Base-by-base conservation (phyloP, 2,797 vertebrate genomes). In the Peromyscus nudipes region DNA sequence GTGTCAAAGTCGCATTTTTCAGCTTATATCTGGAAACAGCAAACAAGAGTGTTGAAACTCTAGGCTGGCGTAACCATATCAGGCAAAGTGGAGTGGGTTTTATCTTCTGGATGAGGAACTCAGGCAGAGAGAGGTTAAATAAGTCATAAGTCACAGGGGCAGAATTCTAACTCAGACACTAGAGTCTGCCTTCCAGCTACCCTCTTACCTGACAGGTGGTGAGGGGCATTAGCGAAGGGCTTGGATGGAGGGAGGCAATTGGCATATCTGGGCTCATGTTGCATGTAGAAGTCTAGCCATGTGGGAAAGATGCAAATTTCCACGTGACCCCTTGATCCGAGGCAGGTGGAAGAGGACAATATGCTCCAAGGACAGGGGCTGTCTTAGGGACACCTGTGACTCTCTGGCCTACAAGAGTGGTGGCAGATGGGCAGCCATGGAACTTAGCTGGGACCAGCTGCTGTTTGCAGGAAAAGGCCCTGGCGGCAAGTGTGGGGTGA, bases 401-500 rank as follows among this genome's bases (percentile, higher is more conserved):
- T 8, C 65, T 0, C 0, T 80, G 96, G 57, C 92, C 94, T 86
- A 83, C 69, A 81, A 94, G 52, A 31, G 86, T 64, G n/a, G 80
- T 82, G 97, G 94, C 96, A 96, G 95, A 93, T 96, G 93, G 94
- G 3, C 0, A 25, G 55, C 73, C 0, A 0, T 43, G 13, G 84
- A 31, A 80, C 34, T 67, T 29, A 23, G 95, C 64, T 49, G 31
- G 21, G 2, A 86, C 85, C 0, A 92, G 95, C 97, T 94, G 97
- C 92, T 0, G 0, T 95, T 96, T 0, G 16, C 91, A 0, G 7
- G 82, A 96, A 34, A 73, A 86, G 77, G 88, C 77, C 73, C n/a
- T 46, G 2, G 60, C 55, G 62, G 49, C 0, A 43, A 64, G 64
- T 93, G 84, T 85, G 31, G 85, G 97, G 98, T 94, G 64, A 80